A percentile compares a stretch with the other conserved stretches of the same genome.
Evolutionary conservation across 2,888 invertebrate genomes (phyloP).

Genomic region (Sinelater perroti): DNA sequence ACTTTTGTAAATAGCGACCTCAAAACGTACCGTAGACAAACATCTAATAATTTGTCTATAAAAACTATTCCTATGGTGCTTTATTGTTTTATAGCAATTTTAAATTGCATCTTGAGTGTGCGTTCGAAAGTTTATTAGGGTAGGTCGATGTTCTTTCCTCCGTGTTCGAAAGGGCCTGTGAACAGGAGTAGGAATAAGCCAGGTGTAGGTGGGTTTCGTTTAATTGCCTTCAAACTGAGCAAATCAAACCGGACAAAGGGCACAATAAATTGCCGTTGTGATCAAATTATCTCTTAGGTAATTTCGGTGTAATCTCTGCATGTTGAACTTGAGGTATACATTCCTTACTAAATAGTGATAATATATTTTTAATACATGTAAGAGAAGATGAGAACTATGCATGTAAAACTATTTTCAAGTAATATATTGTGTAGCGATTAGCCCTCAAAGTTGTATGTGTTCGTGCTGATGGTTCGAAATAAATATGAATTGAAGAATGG

Average conservation of each 20-base stretch:
- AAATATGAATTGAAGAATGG: conserved; percentile 1
- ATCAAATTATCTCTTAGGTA: conserved; percentile 13
- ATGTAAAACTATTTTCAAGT: conserved; percentile 25
- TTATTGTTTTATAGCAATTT: background rate
- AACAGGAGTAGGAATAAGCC: too few relatives aligned
- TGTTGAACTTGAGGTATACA: conserved; percentile 9
- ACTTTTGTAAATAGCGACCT: too few relatives aligned
- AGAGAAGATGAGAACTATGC: conserved; percentile 5
- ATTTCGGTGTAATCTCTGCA: conserved; percentile 1
- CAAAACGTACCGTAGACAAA: background rate
- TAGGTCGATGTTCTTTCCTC: too few relatives aligned
- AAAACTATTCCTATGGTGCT: conserved; percentile 6
- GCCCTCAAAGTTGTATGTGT: conserved; percentile 1
- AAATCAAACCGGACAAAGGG: conserved; percentile 21
- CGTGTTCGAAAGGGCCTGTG: too few relatives aligned
- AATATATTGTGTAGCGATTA: conserved; percentile 15
- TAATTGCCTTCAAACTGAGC: background rate
- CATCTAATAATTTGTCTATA: background rate
- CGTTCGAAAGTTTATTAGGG: too few relatives aligned
- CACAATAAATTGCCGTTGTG: conserved; percentile 26
- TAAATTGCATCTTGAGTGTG: conserved; percentile 9
- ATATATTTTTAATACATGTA: conserved; percentile 22
- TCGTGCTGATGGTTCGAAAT: background rate
- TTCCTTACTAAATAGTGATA: conserved; percentile 13
- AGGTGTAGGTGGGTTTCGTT: too few relatives aligned